Base-by-base conservation (phyloP, 2,888 invertebrate species). In the Caenorhabditis imperialis region DNA sequence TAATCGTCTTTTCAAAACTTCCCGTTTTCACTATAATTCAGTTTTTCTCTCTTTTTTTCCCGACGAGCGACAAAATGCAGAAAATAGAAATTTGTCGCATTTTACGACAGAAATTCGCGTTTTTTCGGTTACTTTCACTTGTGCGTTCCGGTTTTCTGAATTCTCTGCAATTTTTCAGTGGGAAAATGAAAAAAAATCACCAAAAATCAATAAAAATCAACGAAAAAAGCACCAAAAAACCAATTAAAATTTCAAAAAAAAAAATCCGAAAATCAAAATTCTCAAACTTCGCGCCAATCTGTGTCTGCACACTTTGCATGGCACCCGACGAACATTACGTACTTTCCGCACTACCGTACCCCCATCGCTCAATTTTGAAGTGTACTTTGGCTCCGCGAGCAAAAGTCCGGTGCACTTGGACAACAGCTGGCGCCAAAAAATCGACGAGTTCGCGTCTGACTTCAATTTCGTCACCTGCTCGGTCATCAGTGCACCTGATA, bases 361-460 rank as follows among this genome's bases (percentile, higher is more conserved):
- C n/a, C n/a, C n/a, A n/a, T n/a, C n/a, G n/a, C n/a, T n/a, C n/a
- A n/a, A n/a, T n/a, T n/a, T n/a, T n/a, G n/a, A n/a, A n/a, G n/a
- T n/a, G n/a, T n/a, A n/a, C n/a, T n/a, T n/a, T n/a, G n/a, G n/a
- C n/a, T n/a, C n/a, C n/a, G n/a, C n/a, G 61, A 35, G 22, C 33
- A 62, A 48, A 65, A 55, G 54, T 65, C 55, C 47, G n/a, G 22
- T 30, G 63, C 37, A 47, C 55, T 47, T 35, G 55, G 55, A 40
- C 54, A 65, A 48, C 48, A 55, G 63, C 40, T 40, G 30, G 10
- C 30, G 10, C 6, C 6, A 30, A 30, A 30, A 10, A 30, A 30
- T 30, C 10, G 6, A 30, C 6, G 10, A 30, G 30, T 10, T 6
- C 10, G 7, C 30, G 30, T 30, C 30, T 30, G 30, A 30, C 48